Conservation (phyloP, 2,797 vertebrate species). For the Mormyrus proboscirostris region DNA sequence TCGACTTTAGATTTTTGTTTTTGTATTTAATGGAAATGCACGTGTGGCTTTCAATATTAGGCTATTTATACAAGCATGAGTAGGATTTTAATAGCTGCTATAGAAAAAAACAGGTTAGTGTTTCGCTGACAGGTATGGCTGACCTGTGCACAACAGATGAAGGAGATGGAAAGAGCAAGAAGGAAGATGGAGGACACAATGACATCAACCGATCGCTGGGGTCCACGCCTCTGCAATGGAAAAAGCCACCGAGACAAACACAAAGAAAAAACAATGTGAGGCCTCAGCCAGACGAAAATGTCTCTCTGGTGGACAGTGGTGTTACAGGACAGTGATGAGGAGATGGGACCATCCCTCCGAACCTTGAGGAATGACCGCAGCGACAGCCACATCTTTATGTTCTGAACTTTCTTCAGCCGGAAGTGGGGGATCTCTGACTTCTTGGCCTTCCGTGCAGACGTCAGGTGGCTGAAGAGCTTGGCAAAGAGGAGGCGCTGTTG, state of each 20-base stretch:
- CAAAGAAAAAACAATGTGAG: slow-evolving; percentile 22
- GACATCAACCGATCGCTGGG: slow-evolving; percentile 93
- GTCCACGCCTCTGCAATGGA: slow-evolving; percentile 79
- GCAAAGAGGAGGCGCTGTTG: slow-evolving; percentile 88
- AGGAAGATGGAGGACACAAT: slow-evolving; percentile 93
- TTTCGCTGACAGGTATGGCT: slow-evolving; percentile 37
- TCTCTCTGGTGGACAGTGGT: background rate
- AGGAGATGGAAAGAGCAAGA: slow-evolving; percentile 86
- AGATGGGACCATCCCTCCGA: background rate
- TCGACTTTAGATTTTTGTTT: background rate
- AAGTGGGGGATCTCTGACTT: slow-evolving; percentile 98
- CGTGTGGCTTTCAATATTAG: background rate
- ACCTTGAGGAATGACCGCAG: slow-evolving; percentile 95
- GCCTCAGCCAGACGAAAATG: background rate
- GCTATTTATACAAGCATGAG: background rate
- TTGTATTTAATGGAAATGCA: background rate
- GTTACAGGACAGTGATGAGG: background rate
- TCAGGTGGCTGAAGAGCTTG: slow-evolving; percentile 93
- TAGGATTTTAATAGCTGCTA: background rate
- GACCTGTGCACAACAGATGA: slow-evolving; percentile 96
- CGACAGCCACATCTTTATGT: slow-evolving; percentile 98
- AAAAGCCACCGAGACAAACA: background rate
- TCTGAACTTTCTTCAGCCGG: slow-evolving; percentile 94
- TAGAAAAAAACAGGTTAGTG: background rate
- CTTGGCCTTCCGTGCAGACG: slow-evolving; percentile 92